phyloP scores from a whole-genome alignment of 2,113 vertebrate genomes.

The Eudyptes chrysolophus region DNA sequence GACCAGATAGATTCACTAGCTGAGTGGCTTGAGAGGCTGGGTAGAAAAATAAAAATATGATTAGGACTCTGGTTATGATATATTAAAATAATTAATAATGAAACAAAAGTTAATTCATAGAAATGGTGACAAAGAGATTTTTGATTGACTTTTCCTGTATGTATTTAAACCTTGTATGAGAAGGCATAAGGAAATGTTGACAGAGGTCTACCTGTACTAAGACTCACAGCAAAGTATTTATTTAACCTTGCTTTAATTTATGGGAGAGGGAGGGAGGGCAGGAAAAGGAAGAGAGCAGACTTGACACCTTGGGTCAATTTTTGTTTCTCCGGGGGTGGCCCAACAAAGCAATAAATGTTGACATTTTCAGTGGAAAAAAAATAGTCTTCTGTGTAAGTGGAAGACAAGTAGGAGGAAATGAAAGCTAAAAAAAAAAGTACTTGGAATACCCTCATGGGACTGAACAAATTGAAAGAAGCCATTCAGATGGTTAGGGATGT shows the following conservation, averaged over 20 bases:
- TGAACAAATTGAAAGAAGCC: neutral
- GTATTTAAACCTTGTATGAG: neutral
- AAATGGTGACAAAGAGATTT: neutral
- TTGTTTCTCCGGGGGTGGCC: constrained; percentile 17
- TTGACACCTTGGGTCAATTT: constrained; percentile 10
- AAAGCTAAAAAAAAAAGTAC: neutral
- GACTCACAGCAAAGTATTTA: neutral
- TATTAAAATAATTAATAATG: neutral
- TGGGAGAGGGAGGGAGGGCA: neutral
- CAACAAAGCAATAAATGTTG: constrained; percentile 20
- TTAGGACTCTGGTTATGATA: neutral
- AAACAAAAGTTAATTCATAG: neutral
- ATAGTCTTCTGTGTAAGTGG: neutral
- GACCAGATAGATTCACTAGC: neutral
- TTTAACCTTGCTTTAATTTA: constrained; percentile 16
- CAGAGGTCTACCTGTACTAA: neutral
- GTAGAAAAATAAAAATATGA: neutral
- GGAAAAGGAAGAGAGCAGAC: constrained; percentile 8
- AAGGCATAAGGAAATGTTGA: neutral
- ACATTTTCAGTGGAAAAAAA: constrained; percentile 13
- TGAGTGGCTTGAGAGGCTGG: neutral
- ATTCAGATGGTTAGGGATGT: neutral
- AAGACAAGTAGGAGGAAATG: constrained; percentile 38
- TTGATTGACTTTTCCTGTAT: neutral
- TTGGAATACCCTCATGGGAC: neutral